Conservation (phyloP, 1,140 invertebrate genomes). For the Leptopilina clavipes region DNA sequence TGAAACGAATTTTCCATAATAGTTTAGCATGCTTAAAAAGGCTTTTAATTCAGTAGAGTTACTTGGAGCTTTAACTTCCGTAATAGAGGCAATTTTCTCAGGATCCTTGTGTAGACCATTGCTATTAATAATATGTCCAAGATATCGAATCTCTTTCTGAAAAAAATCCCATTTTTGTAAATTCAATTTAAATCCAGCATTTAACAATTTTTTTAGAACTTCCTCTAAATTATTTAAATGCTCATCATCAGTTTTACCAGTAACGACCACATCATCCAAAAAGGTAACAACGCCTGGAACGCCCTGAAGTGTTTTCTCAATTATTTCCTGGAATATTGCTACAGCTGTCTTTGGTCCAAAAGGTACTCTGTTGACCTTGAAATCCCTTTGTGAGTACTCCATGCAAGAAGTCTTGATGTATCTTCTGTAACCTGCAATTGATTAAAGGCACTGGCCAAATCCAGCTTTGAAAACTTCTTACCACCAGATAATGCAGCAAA, state of each 20-base stretch:
- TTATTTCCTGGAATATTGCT: conserved; percentile 35
- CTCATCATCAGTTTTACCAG: conserved; percentile 32
- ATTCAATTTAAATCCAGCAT: conserved; percentile 39
- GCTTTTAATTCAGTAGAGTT: conserved; percentile 60
- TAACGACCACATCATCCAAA: conserved; percentile 40
- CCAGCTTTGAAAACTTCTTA: conserved; percentile 37
- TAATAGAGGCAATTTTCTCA: too few relatives aligned
- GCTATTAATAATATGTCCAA: conserved; percentile 62
- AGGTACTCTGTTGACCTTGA: conserved; percentile 39
- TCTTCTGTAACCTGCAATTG: conserved; percentile 30
- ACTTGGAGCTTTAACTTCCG: too few relatives aligned
- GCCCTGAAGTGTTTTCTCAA: conserved; percentile 43
- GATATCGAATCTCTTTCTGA: conserved; percentile 40
- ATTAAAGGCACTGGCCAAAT: conserved; percentile 40
- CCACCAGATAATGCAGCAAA: neutral
- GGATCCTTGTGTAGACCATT: too few relatives aligned
- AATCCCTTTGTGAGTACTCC: conserved; percentile 39
- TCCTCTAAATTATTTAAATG: conserved; percentile 36
- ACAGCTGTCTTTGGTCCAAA: conserved; percentile 38
- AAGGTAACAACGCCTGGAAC: conserved; percentile 4
- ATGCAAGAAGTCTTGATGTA: conserved; percentile 6
- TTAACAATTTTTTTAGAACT: conserved; percentile 46
- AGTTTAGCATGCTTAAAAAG: conserved; percentile 65
- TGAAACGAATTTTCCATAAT: neutral
- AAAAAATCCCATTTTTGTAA: conserved; percentile 40